These are phyloP conservation scores for Typhlichthys subterraneus DNA, from an alignment of 2,797 vertebrate species.

Conservation along the genomic window DNA sequence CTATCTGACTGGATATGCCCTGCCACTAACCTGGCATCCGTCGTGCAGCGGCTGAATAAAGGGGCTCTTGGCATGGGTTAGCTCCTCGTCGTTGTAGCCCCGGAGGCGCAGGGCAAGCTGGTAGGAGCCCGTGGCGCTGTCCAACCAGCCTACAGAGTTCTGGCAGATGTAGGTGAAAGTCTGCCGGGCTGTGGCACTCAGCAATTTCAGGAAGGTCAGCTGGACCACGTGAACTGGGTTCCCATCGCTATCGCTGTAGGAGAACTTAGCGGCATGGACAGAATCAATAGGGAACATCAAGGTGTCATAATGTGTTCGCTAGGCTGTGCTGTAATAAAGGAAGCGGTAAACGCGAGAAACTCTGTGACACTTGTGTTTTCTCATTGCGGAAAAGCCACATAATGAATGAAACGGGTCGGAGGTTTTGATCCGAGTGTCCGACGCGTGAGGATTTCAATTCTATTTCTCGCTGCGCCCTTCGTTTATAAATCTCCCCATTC, in stretches of 20 bases:
- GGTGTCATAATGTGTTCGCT: not conserved
- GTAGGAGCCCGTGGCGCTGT: constrained; percentile 70
- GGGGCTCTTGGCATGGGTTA: constrained; percentile 80
- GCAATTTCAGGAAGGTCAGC: constrained; percentile 89
- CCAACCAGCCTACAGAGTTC: constrained; percentile 87
- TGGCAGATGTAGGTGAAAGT: constrained; percentile 88
- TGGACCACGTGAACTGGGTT: constrained; percentile 85
- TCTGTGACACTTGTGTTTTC: not conserved
- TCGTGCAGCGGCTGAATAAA: constrained; percentile 80
- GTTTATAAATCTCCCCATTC: constrained; percentile 9
- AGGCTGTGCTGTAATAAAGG: not conserved
- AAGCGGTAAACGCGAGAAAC: not conserved
- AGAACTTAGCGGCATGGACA: constrained; percentile 77
- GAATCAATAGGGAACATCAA: constrained; percentile 8
- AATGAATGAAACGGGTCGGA: constrained; percentile 8
- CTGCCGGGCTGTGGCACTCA: constrained; percentile 86
- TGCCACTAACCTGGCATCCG: constrained; percentile 86
- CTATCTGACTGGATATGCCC: constrained; percentile 6
- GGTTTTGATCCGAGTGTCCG: not conserved
- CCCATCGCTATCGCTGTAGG: constrained; percentile 85
- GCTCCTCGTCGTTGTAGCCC: constrained; percentile 82
- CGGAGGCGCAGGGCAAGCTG: constrained; percentile 80
- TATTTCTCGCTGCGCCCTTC: constrained; percentile 2
- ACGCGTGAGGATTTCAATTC: constrained; percentile 4
- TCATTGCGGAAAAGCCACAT: not conserved